Evolutionary conservation across 2,113 vertebrate genomes (phyloP).

Genomic region (Brachyhypopomus occidentalis): DNA sequence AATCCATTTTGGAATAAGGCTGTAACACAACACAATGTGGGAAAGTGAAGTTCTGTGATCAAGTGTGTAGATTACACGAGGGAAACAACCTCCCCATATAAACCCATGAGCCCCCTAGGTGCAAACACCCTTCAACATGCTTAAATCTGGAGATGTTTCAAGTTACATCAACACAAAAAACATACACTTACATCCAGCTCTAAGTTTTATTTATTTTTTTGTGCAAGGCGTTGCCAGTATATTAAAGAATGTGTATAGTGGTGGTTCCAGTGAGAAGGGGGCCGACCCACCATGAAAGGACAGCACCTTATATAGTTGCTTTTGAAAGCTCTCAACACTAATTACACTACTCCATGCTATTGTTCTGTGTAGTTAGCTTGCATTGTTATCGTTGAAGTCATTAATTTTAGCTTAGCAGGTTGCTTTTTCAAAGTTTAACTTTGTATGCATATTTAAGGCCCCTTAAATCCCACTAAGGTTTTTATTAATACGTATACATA

Average conservation of each 20-base stretch:
- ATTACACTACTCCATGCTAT: background rate
- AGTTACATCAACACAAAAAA: background rate
- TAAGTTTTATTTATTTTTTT: constrained; percentile 29
- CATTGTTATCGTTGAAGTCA: background rate
- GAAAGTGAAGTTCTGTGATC: too few relatives aligned
- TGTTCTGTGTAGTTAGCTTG: background rate
- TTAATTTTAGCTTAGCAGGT: background rate
- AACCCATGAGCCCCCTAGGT: too few relatives aligned
- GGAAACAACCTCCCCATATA: too few relatives aligned
- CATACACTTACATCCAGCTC: background rate
- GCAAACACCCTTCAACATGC: background rate
- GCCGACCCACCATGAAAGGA: background rate
- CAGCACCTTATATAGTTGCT: constrained; percentile 1
- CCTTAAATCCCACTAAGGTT: background rate
- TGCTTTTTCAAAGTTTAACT: background rate
- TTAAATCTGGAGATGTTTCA: background rate
- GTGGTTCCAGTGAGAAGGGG: background rate
- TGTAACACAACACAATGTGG: too few relatives aligned
- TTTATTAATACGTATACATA: background rate
- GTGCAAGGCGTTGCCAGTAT: constrained; percentile 33
- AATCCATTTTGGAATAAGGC: too few relatives aligned
- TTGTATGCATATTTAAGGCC: background rate
- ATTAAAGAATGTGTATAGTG: background rate
- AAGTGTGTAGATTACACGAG: too few relatives aligned
- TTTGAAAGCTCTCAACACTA: background rate